Evolutionary conservation across 2,797 vertebrate genomes (phyloP), one percentile per base, ranked within the genome.

Genomic region (Gorsachius magnificus): DNA sequence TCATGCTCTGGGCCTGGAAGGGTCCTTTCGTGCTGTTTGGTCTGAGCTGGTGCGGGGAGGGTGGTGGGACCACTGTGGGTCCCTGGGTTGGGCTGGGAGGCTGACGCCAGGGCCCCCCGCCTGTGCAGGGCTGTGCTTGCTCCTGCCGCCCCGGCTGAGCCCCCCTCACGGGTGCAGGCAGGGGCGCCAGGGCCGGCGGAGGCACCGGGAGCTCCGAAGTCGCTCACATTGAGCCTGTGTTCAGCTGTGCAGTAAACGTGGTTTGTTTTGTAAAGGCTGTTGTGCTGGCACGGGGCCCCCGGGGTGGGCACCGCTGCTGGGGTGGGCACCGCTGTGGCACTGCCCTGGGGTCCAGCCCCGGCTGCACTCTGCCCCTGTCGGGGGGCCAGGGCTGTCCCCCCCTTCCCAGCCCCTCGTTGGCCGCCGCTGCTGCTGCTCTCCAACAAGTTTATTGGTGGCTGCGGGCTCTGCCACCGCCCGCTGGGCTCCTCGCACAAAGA

Each of bases 191-290:
- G 11, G 43, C 79, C 2, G 28, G 45, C 11, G 5, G 46, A 11
- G 28, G 26, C 22, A 17, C 31, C 1, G 1, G 89, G 61, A 64
- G 80, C 80, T 50, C 24, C 43, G 65, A 29, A 93, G 68, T 97
- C 1, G 96, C 96, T 97, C 96, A 97, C 95, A 96, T 97, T 97
- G 96, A 97, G 96, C 96, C 54, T 14, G 57, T 79, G 90, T 95
- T 94, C 61, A 70, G 38, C 88, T 81, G 93, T 93, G 94, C 95
- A 94, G 83, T 97, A 96, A 97, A 96, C 0, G 31, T 91, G 66
- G 60, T 76, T 86, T 36, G 54, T 93, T 97, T 97, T 96, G 58
- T 97, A 96, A 11, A 4, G 70, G 50, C 35, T 18, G 41, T 54
- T 24, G n/a, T 81, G 69, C 76, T 46, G 33, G 38, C 3, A 0